Conservation (phyloP, 2,888 invertebrate genomes). For the Isoperla grammatica region DNA sequence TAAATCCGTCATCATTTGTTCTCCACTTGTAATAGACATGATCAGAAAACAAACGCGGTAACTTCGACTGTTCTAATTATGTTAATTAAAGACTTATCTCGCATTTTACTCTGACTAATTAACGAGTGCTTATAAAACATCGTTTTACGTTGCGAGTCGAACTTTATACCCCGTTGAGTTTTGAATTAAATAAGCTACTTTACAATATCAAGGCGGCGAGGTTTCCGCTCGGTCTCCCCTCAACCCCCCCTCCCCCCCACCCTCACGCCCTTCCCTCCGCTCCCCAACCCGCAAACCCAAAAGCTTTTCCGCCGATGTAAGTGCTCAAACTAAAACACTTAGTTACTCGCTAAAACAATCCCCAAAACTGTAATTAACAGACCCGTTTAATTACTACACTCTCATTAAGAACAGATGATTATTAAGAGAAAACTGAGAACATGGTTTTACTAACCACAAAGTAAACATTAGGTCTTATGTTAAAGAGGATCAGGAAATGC, state of each 20-base stretch:
- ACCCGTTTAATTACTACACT: neutral
- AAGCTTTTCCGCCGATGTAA: constrained; percentile 11
- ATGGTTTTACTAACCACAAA: too few species aligned
- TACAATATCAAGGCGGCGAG: neutral
- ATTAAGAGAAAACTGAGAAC: neutral
- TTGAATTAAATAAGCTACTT: constrained; percentile 8
- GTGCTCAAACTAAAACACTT: constrained; percentile 23
- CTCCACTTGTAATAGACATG: too few species aligned
- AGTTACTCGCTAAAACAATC: constrained; percentile 28
- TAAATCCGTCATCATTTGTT: too few species aligned
- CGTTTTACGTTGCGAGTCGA: constrained; percentile 11
- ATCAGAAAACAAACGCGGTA: too few species aligned
- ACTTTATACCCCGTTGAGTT: constrained; percentile 4
- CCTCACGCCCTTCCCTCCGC: neutral
- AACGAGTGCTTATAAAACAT: constrained; percentile 6
- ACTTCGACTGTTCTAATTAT: neutral
- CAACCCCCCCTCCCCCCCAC: neutral
- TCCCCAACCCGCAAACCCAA: constrained; percentile 4
- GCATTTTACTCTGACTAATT: neutral
- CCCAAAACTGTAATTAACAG: constrained; percentile 24
- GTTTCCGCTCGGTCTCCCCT: neutral
- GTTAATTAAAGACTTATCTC: neutral
- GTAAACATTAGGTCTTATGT: too few species aligned
- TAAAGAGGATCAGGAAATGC: too few species aligned
- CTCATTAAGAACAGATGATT: constrained; percentile 1